Evolutionary conservation across 2,888 invertebrate genomes (phyloP).

Genomic region (Epistrophella euchroma): DNA sequence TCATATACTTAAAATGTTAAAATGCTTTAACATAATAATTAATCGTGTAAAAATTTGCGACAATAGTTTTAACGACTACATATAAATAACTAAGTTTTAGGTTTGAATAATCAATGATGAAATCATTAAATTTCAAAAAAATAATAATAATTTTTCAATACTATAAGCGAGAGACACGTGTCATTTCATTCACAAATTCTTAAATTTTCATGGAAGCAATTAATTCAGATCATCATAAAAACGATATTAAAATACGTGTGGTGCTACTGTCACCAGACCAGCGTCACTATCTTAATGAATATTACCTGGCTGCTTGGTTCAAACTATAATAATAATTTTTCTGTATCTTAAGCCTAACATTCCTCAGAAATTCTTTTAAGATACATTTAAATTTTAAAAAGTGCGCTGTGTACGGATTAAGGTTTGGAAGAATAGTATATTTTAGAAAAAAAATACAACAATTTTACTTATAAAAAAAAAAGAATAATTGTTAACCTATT

Average conservation of each 20-base stretch:
- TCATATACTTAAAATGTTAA: no score
- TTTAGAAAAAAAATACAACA: not conserved
- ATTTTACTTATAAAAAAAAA: no score
- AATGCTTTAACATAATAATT: no score
- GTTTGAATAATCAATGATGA: no score
- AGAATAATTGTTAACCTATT: no score
- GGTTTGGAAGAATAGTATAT: not conserved
- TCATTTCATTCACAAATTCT: conserved; percentile 55
- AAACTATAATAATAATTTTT: not conserved
- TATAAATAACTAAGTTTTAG: no score
- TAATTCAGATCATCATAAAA: conserved; percentile 56
- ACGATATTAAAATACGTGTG: conserved; percentile 20
- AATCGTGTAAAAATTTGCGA: no score
- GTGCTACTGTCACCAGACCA: conserved; percentile 49
- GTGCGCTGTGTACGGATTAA: not conserved
- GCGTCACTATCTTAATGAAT: not conserved
- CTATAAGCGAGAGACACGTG: conserved; percentile 34
- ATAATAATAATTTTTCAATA: not conserved
- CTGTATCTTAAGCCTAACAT: not conserved
- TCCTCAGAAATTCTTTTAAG: not conserved
- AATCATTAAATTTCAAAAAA: not conserved
- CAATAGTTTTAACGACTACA: no score
- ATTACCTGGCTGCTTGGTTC: not conserved
- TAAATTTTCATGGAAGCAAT: conserved; percentile 43
- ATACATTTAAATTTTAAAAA: not conserved